These are phyloP conservation scores for Barypeithes pellucidus DNA, from an alignment of 2,888 invertebrate species.

Conservation along the genomic window DNA sequence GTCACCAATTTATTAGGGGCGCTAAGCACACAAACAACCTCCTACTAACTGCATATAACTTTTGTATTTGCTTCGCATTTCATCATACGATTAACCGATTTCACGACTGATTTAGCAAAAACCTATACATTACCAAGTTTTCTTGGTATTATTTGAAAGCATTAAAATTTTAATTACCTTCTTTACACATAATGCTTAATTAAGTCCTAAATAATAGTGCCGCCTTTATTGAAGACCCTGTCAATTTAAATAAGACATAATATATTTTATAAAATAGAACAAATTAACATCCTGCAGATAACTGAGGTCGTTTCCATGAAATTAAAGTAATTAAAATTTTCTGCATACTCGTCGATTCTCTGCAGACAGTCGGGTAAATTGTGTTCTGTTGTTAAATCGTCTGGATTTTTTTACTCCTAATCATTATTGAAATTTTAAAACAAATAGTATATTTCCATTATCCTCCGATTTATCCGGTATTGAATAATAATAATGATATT, in stretches of 20 bases:
- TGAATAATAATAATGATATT: too few relatives aligned
- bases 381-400: too few relatives aligned
- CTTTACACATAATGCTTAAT: slow-evolving; percentile 33
- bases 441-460: too few relatives aligned
- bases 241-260: slow-evolving; percentile 42
- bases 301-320: slow-evolving; percentile 48
- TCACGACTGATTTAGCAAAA: background rate
- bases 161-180: slow-evolving; percentile 43
- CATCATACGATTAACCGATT: background rate
- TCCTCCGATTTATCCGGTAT: too few relatives aligned
- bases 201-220: slow-evolving; percentile 35
- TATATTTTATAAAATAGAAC: slow-evolving; percentile 42
- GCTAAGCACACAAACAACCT: too few relatives aligned
- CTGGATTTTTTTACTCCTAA: too few relatives aligned
- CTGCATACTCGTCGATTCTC: slow-evolving; percentile 15
- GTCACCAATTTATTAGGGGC: too few relatives aligned
- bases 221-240: slow-evolving; percentile 40
- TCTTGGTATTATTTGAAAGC: background rate
- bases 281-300: slow-evolving; percentile 49
- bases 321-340: slow-evolving; percentile 39
- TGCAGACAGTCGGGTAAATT: background rate
- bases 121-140: background rate
- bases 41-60: too few relatives aligned
- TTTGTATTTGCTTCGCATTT: too few relatives aligned
- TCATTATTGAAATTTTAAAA: too few relatives aligned